Conservation (phyloP, 2,113 vertebrate genomes). For the Dicerorhinus sumatrensis region DNA sequence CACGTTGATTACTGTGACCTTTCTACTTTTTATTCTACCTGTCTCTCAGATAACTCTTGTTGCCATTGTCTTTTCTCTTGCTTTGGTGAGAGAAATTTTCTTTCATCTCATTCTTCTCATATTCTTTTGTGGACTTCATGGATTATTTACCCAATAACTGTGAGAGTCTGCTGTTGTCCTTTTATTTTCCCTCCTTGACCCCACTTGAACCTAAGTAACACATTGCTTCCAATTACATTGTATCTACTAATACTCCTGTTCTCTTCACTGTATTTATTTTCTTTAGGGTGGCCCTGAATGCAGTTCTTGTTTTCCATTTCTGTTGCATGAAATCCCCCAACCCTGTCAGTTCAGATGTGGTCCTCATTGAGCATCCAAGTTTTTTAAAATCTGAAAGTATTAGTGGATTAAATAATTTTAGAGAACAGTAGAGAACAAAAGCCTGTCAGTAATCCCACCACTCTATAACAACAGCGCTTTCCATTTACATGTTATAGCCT, state of each 20-base stretch:
- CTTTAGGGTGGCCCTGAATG: background rate
- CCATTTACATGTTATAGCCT: background rate
- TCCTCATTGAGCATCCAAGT: background rate
- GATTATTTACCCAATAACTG: background rate
- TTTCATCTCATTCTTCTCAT: conserved; percentile 33
- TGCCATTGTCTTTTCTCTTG: conserved; percentile 2
- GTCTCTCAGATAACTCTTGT: background rate
- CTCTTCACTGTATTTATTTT: background rate
- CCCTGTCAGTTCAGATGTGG: background rate
- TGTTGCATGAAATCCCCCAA: background rate
- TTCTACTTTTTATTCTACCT: background rate
- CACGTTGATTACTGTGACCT: background rate
- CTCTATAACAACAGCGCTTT: background rate
- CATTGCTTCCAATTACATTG: background rate
- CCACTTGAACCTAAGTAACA: background rate
- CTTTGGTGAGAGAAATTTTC: background rate
- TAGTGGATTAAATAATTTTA: conserved; percentile 4
- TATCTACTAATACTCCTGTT: background rate
- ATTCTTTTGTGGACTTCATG: background rate
- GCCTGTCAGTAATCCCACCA: background rate
- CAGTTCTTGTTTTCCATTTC: background rate
- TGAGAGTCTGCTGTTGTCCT: background rate
- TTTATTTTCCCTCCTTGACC: background rate
- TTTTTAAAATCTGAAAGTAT: background rate
- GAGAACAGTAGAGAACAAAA: background rate